Evolutionary conservation across 2,888 invertebrate species (phyloP).

Genomic region (Plagodis pulveraria): DNA sequence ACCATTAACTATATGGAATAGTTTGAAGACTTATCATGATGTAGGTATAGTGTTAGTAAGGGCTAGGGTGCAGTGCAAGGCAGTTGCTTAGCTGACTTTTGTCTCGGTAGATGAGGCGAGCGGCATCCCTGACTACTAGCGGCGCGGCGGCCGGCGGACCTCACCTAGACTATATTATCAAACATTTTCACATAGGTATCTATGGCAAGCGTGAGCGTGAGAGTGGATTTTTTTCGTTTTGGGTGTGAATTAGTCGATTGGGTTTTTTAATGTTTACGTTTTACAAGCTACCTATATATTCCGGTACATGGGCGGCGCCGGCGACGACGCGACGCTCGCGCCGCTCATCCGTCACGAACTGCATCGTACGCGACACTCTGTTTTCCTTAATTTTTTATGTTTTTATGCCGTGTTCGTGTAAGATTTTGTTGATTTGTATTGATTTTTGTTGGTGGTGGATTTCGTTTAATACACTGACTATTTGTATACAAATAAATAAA

Average conservation of each 20-base stretch:
- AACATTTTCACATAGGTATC: conserved; percentile 85
- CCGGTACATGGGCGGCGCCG: conserved; percentile 78
- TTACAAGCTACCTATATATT: conserved; percentile 62
- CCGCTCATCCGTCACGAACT: conserved; percentile 77
- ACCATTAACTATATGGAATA: too few relatives aligned
- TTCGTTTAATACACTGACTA: conserved; percentile 83
- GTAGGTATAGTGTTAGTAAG: conserved; percentile 19
- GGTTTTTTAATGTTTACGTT: conserved; percentile 85
- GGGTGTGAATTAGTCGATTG: conserved; percentile 85
- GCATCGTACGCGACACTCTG: conserved; percentile 83
- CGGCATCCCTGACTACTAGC: conserved; percentile 75
- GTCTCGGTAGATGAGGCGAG: conserved; percentile 85
- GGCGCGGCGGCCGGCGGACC: conserved; percentile 78
- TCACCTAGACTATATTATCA: conserved; percentile 82
- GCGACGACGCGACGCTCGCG: conserved; percentile 61
- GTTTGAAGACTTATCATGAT: conserved; percentile 4
- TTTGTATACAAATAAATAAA: conserved; percentile 43
- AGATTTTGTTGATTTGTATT: conserved; percentile 83
- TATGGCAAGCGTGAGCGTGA: conserved; percentile 86
- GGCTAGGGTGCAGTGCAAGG: conserved; percentile 32
- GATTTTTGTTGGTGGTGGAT: conserved; percentile 85
- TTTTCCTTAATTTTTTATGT: conserved; percentile 78
- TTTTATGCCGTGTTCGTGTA: conserved; percentile 84
- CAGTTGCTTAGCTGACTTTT: conserved; percentile 76
- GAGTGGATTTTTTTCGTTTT: conserved; percentile 85